These are phyloP conservation scores for Diloba caeruleocephala DNA, from an alignment of 2,888 invertebrate genomes.

Conservation along the genomic window DNA sequence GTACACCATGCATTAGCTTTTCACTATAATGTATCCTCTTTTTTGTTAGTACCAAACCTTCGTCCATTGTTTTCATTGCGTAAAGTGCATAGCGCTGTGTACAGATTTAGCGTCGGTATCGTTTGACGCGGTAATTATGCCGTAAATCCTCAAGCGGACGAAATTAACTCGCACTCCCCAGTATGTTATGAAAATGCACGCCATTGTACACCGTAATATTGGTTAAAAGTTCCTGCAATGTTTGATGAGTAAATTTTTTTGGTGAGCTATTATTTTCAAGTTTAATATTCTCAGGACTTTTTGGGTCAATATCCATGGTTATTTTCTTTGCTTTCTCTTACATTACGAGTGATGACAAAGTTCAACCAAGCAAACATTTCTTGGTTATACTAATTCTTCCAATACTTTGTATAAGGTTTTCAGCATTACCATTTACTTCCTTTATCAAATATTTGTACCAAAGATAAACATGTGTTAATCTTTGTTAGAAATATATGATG, in stretches of 20 bases:
- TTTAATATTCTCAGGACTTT: not conserved
- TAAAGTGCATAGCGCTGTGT: constrained; percentile 45
- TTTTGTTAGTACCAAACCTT: constrained; percentile 36
- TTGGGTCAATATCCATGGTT: too few relatives aligned
- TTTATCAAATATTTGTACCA: too few relatives aligned
- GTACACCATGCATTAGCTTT: not conserved
- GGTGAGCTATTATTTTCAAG: constrained; percentile 5
- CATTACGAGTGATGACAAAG: too few relatives aligned
- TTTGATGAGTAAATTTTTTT: too few relatives aligned
- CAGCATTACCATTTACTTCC: too few relatives aligned
- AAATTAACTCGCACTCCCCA: constrained; percentile 57
- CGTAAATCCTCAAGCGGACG: constrained; percentile 65
- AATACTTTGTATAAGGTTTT: too few relatives aligned
- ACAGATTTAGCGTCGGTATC: constrained; percentile 65
- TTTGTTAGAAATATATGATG: too few relatives aligned
- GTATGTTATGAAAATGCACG: constrained; percentile 52
- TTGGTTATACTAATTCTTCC: too few relatives aligned
- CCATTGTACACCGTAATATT: constrained; percentile 31
- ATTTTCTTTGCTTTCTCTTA: too few relatives aligned
- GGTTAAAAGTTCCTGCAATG: constrained; percentile 21
- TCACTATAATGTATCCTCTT: constrained; percentile 15
- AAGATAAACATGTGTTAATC: too few relatives aligned
- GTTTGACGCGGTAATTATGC: constrained; percentile 69
- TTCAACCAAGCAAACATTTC: too few relatives aligned
- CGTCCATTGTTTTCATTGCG: constrained; percentile 24